phyloP scores from a whole-genome alignment of 2,797 vertebrate genomes.

The Paguma larvata region DNA sequence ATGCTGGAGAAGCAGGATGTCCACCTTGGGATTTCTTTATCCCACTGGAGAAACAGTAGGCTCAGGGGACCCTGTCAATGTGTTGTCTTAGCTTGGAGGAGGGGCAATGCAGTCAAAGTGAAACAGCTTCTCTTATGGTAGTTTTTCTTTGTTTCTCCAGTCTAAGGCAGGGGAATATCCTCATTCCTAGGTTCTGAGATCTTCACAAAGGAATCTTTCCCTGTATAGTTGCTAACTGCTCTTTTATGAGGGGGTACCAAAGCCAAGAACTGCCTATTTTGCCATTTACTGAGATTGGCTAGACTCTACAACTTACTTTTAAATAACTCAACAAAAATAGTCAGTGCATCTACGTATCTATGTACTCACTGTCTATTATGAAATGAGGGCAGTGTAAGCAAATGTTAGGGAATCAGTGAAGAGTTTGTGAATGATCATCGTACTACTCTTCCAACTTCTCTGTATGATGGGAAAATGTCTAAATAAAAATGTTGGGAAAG shows the following conservation, averaged over 20 bases:
- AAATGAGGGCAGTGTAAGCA: neutral
- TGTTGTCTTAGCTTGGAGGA: neutral
- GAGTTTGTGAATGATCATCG: neutral
- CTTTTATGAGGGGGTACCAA: neutral
- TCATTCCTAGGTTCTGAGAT: neutral
- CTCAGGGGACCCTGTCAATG: neutral
- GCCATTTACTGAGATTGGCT: neutral
- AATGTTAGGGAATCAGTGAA: neutral
- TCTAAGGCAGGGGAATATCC: neutral
- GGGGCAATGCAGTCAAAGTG: neutral
- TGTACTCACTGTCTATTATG: neutral
- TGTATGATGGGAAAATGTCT: neutral
- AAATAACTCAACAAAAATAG: neutral
- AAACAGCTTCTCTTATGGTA: neutral
- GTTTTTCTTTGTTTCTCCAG: neutral
- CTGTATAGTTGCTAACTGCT: neutral
- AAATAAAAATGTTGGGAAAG: neutral
- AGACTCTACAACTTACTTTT: neutral
- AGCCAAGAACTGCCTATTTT: neutral
- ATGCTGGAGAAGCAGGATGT: neutral
- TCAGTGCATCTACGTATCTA: no score
- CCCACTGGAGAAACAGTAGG: neutral
- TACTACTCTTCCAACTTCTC: neutral
- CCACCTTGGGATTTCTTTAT: neutral
- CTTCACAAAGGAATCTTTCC: neutral